phyloP scores from a whole-genome alignment of 2,797 vertebrate species.

The Acanthornis magna region DNA sequence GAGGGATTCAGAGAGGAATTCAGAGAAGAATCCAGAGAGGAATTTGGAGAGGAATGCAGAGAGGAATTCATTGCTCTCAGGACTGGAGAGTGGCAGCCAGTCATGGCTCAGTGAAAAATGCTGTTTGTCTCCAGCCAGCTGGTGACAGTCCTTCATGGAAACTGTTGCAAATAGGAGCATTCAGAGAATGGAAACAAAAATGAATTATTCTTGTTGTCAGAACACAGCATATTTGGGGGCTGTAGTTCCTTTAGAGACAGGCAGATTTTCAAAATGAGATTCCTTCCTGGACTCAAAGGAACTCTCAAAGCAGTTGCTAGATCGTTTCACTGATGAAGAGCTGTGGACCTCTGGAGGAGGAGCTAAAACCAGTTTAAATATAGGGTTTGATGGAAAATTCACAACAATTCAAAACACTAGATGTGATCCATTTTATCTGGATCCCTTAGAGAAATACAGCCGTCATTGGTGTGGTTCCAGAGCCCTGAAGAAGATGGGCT shows the following conservation, averaged over 20 bases:
- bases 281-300: background rate
- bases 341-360: background rate
- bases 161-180: background rate
- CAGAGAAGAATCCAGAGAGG: background rate
- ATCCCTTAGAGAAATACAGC: background rate
- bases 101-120: background rate
- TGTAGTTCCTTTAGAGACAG: background rate
- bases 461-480: too few relatives aligned
- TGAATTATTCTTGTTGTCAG: background rate
- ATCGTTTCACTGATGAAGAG: background rate
- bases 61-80: background rate
- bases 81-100: background rate
- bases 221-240: background rate
- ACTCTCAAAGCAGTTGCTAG: background rate
- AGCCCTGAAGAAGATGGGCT: fast-evolving
- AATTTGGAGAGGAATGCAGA: background rate
- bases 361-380: background rate
- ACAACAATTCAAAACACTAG: background rate
- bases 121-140: background rate
- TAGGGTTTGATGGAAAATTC: background rate
- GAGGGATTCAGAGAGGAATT: background rate
- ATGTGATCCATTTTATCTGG: background rate
- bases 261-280: background rate
- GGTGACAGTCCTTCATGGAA: background rate
- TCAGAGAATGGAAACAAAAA: background rate